A percentile compares a stretch with the other conserved stretches of the same genome.
phyloP scores from a whole-genome alignment of 2,113 vertebrate genomes.

The Catharus bicknelli region DNA sequence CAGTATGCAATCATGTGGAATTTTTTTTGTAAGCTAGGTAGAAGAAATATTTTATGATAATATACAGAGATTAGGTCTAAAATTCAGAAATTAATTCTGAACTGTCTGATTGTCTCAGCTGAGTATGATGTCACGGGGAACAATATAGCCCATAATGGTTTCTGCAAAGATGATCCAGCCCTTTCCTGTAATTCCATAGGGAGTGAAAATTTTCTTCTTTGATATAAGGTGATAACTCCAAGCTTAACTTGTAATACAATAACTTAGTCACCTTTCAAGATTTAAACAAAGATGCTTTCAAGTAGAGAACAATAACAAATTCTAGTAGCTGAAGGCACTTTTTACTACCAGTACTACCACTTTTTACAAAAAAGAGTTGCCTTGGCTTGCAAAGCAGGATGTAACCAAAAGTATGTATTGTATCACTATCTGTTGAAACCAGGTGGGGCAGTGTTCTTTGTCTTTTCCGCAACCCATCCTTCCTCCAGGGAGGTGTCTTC shows the following conservation, averaged over 20 bases:
- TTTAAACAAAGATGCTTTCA: background rate
- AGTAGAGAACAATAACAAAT: background rate
- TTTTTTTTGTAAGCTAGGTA: background rate
- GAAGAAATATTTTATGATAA: constrained; percentile 13
- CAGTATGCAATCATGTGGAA: background rate
- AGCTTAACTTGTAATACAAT: background rate
- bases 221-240: background rate
- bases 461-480: no score
- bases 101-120: background rate
- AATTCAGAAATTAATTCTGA: background rate
- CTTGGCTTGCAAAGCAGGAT: no score
- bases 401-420: no score
- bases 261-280: background rate
- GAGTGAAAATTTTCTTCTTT: background rate
- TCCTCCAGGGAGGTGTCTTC: no score
- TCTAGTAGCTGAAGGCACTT: background rate
- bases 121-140: background rate
- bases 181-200: background rate
- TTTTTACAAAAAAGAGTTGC: background rate
- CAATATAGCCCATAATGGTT: background rate
- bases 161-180: background rate
- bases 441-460: no score
- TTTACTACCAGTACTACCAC: background rate
- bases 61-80: background rate
- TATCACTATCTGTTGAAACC: no score